These are phyloP conservation scores for Muscidifurax raptorellus DNA, from an alignment of 1,140 invertebrate genomes.

Conservation along the genomic window DNA sequence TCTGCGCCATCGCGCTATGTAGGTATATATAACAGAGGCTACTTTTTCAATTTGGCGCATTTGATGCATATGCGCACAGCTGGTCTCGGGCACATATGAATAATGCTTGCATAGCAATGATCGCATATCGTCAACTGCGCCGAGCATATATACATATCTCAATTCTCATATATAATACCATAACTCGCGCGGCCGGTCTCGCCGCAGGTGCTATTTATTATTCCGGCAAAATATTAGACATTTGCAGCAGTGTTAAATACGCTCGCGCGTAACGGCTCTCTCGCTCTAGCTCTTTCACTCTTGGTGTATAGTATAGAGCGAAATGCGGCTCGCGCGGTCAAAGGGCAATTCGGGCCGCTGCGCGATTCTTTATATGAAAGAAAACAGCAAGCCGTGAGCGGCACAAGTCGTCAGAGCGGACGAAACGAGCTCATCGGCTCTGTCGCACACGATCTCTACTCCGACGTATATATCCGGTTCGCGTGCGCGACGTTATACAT, in stretches of 20 bases:
- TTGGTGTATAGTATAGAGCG: no score
- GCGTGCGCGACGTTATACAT: neutral
- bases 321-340: no score
- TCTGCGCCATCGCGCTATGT: no score
- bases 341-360: no score
- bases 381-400: no score
- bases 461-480: conserved; percentile 11
- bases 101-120: neutral
- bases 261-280: no score
- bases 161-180: neutral
- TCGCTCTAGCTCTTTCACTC: no score
- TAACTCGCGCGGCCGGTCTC: no score
- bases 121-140: neutral
- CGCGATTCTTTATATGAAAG: no score
- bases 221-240: neutral
- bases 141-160: neutral
- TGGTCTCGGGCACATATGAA: neutral
- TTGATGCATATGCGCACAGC: neutral
- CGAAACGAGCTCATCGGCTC: neutral
- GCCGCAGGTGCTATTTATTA: neutral
- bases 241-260: no score
- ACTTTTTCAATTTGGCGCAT: no score
- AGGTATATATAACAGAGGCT: no score
- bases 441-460: neutral
- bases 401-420: neutral